A percentile compares a stretch with the other conserved stretches of the same genome.
These are phyloP conservation scores for Cremastinae sp. DNA, from an alignment of 2,888 invertebrate genomes.

Conservation along the genomic window DNA sequence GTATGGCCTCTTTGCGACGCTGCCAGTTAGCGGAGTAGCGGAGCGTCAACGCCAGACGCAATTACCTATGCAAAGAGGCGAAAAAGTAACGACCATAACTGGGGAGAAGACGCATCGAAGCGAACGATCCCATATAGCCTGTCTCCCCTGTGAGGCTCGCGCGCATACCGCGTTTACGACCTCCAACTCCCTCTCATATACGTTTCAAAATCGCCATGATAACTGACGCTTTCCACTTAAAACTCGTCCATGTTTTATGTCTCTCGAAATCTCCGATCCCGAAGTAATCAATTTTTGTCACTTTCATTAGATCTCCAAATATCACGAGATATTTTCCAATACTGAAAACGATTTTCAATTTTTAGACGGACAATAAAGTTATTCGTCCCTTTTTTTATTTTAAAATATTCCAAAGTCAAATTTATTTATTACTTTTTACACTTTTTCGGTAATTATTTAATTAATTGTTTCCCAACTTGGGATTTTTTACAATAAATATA, in stretches of 20 bases:
- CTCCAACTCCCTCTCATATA: constrained; percentile 15
- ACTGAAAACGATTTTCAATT: background rate
- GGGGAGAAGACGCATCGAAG: constrained; percentile 66
- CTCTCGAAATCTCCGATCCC: constrained; percentile 1
- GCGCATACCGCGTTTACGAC: constrained; percentile 58
- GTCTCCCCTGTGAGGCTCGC: constrained; percentile 47
- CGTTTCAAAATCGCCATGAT: too few species aligned
- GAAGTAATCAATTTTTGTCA: background rate
- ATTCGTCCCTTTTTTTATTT: constrained; percentile 8
- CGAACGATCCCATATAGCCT: constrained; percentile 42
- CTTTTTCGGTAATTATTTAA: too few species aligned
- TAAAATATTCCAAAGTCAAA: too few species aligned
- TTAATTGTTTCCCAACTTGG: too few species aligned
- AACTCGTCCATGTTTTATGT: too few species aligned
- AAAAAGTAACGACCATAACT: constrained; percentile 66
- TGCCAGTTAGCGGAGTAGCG: constrained; percentile 62
- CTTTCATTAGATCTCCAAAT: too few species aligned
- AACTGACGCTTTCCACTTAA: too few species aligned
- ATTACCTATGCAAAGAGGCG: constrained; percentile 71
- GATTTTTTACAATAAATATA: too few species aligned
- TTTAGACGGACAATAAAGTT: too few species aligned
- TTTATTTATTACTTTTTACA: too few species aligned
- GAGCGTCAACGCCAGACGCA: constrained; percentile 63
- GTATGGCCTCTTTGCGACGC: constrained; percentile 47
- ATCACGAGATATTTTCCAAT: too few species aligned